Conservation (phyloP, 2,888 invertebrate species). For the Microctonus hyperodae region DNA sequence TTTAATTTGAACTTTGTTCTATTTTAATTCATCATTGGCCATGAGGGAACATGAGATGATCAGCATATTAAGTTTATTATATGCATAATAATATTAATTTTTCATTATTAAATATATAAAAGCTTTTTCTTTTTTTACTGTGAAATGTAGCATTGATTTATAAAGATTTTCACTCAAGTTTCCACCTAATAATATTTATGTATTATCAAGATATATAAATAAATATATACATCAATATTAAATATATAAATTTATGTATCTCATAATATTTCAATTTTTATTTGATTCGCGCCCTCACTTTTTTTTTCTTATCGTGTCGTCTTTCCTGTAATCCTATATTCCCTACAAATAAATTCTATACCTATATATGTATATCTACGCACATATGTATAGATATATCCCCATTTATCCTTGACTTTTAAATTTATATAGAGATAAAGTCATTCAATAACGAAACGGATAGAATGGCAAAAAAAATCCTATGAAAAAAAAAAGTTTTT, state of each 20-base stretch:
- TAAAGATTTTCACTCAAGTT: not conserved
- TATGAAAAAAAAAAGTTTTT: too few relatives aligned
- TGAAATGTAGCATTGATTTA: not conserved
- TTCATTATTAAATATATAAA: not conserved
- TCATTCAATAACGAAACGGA: slow-evolving; percentile 25
- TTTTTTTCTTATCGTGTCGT: slow-evolving; percentile 10
- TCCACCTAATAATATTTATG: too few relatives aligned
- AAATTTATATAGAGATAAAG: slow-evolving; percentile 16
- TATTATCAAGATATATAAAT: too few relatives aligned
- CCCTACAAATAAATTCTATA: not conserved
- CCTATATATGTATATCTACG: too few relatives aligned
- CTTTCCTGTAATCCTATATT: slow-evolving; percentile 5
- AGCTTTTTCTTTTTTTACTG: not conserved
- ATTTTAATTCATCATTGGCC: slow-evolving; percentile 14
- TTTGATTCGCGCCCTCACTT: not conserved
- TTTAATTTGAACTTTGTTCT: slow-evolving; percentile 31
- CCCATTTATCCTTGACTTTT: slow-evolving; percentile 7
- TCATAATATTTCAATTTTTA: slow-evolving; percentile 2
- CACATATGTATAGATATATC: not conserved
- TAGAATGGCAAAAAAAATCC: not conserved
- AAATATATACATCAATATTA: not conserved
- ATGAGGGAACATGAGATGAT: not conserved
- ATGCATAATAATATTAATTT: slow-evolving; percentile 3
- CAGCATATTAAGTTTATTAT: not conserved
- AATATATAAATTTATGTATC: not conserved